Percentiles rank a stretch among this genome's conserved stretches.
phyloP scores from a whole-genome alignment of 1,140 invertebrate species.

The Eupristina koningsbergeri region DNA sequence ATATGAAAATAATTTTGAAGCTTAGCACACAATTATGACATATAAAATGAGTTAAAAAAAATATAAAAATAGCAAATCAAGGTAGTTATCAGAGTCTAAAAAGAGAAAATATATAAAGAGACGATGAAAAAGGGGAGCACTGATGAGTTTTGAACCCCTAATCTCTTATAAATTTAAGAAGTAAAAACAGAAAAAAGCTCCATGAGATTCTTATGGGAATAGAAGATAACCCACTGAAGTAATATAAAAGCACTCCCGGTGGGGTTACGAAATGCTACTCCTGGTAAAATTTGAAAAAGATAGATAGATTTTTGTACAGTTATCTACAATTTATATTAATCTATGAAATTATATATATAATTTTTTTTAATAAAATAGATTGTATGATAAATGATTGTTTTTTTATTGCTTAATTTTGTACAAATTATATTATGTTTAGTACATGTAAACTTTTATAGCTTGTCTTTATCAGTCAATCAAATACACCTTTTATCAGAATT shows the following conservation, averaged over 20 bases:
- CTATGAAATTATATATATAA: too few species aligned
- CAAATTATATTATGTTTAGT: too few species aligned
- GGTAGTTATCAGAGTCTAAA: not conserved
- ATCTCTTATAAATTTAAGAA: not conserved
- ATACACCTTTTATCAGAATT: too few species aligned
- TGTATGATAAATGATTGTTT: too few species aligned
- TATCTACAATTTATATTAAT: not conserved
- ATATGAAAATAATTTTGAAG: too few species aligned
- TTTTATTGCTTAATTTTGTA: too few species aligned
- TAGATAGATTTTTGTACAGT: not conserved
- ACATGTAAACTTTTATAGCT: too few species aligned
- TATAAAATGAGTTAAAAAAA: not conserved
- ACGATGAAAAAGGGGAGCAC: not conserved
- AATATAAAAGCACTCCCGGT: slow-evolving; percentile 5
- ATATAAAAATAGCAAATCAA: not conserved
- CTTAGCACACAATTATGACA: too few species aligned
- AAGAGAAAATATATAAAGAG: not conserved
- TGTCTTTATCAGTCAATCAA: too few species aligned
- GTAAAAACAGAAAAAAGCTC: not conserved
- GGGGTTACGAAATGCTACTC: not conserved
- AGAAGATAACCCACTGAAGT: not conserved
- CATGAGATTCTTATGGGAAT: not conserved
- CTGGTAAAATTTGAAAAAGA: not conserved
- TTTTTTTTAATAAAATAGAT: too few species aligned
- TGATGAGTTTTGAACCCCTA: not conserved